Evolutionary conservation across 2,797 vertebrate genomes (phyloP), one percentile per base, ranked within the genome.

Genomic region (Halcyon smyrnensis): DNA sequence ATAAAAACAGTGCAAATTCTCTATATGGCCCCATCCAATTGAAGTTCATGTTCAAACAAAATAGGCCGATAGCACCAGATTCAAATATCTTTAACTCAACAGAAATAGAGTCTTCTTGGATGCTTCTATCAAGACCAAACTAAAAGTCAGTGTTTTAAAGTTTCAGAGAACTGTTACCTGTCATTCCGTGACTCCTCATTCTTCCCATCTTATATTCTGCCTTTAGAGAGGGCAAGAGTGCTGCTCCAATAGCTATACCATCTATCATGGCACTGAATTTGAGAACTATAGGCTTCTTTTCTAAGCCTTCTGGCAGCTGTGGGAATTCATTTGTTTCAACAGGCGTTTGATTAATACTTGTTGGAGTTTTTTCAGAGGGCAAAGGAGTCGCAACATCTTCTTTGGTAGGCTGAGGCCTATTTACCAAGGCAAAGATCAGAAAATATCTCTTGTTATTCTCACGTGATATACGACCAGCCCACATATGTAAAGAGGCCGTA

Each of bases 201-300:
- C 99, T 98, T 69, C 99, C 99, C 99, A 99, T 99, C 96, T 99
- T 99, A 93, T 99, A 99, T 78, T 99, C 99, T 0, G 99, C 99
- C 97, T 99, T 99, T 8, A 99, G 98, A 5, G 99, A 99, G 9
- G 99, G 99, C 94, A 99, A 97, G 24, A 99, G 98, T 0, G 99
- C 99, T 2, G 99, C 99, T 27, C 99, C 99, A 6, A 99, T 99
- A 71, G 99, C 99, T 93, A 99, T 99, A 32, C 99, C 99, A 53
- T 99, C 99, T 93, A 99, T 98, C 99, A 99, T 99, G 93, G 99
- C 99, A 41, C 99, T 99, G 97, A 99, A 99, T 97, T 99, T 99
- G 28, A 99, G 98, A 54, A 99, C 99, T 3, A 99, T 99, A 30
- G 99, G 99, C 96, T 99, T 99, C 97, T 99, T 99, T 92, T 99